Conservation (phyloP, 2,113 vertebrate species). For the Okapia johnstoni region DNA sequence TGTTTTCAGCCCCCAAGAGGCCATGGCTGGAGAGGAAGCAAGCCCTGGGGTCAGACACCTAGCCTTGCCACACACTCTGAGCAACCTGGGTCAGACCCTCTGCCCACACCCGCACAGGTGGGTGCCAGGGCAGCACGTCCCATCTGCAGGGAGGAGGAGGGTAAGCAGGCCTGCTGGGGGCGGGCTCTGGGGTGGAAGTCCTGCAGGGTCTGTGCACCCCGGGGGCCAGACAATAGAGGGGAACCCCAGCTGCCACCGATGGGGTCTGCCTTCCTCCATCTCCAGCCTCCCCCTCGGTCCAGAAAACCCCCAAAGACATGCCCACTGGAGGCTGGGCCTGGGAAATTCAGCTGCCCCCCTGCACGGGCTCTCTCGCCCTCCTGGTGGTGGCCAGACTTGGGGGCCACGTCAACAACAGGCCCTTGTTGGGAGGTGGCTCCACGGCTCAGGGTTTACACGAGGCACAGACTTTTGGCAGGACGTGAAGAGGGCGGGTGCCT, state of each 20-base stretch:
- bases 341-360: no score
- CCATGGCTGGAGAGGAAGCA: not conserved
- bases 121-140: not conserved
- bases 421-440: not conserved
- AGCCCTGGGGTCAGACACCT: not conserved
- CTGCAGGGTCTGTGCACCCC: no score
- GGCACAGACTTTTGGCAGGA: not conserved
- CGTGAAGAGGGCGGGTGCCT: not conserved
- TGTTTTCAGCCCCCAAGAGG: not conserved
- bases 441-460: not conserved
- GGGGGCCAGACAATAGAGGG: no score
- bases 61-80: accelerated
- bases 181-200: not conserved
- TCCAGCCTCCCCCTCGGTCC: not conserved
- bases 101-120: not conserved
- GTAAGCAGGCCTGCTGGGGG: accelerated
- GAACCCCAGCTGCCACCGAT: accelerated
- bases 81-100: not conserved
- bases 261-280: not conserved
- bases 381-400: accelerated
- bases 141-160: not conserved
- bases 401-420: constrained; percentile 33
- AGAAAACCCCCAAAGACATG: not conserved
- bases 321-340: not conserved
- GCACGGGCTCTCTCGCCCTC: accelerated